Evolutionary conservation across 2,888 invertebrate species (phyloP), one percentile per base, ranked within the genome.

Genomic region (Teleogryllus oceanicus): DNA sequence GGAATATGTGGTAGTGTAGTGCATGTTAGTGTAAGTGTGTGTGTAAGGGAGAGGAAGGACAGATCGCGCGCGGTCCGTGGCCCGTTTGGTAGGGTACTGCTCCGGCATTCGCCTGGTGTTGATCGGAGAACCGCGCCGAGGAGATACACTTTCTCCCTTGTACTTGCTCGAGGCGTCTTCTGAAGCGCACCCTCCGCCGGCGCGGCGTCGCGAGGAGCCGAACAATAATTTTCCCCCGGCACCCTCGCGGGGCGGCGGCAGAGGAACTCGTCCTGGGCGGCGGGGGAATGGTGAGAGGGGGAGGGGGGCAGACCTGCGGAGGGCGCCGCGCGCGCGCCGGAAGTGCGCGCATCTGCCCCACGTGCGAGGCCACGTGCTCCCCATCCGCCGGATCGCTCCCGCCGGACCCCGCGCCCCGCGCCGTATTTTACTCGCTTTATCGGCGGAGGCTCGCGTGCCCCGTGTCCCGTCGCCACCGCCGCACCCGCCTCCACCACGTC

Each of bases 331-430:
- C 62, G 62, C 62, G 62, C 62, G 37, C 62, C 62, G 62, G 62
- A 62, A 62, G 62, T 62, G 62, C 13, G 62, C 62, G 62, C 62
- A 62, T 62, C 62, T 62, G 62, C 62, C 62, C 62, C 62, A 18
- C 62, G 62, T 62, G 62, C n/a, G 62, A 3, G 13, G 62, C 62
- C 62, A 62, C 62, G 62, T 62, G 62, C 62, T 62, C 62, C 62
- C 13, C 62, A 62, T 62, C 62, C 62, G 62, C 62, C n/a, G 62
- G 11, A 62, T 62, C 62, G n/a, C 62, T 62, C 62, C 62, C 62
- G n/a, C n/a, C 62, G 62, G 62, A 62, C 62, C 62, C 62, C n/a
- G 13, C 13, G n/a, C 62, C 13, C 62, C 3, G 13, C 62, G 13
- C 4, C 13, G 62, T 62, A 18, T 62, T 62, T n/a, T 18, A 62